phyloP scores from a whole-genome alignment of 2,888 invertebrate species.

The Actias luna region DNA sequence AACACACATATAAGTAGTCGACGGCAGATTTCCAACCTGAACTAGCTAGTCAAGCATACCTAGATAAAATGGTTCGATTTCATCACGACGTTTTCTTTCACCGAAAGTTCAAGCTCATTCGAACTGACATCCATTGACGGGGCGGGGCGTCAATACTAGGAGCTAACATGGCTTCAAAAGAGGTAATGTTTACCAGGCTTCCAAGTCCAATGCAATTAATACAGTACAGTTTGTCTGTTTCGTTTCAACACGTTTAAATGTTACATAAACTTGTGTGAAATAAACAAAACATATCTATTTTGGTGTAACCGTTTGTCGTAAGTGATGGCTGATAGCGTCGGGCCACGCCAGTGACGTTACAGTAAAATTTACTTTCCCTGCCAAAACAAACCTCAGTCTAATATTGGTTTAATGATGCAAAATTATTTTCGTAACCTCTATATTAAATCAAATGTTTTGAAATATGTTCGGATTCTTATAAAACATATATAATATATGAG shows the following conservation, averaged over 20 bases:
- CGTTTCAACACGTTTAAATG: conserved; percentile 1
- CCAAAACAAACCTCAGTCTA: conserved; percentile 48
- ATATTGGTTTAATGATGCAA: conserved; percentile 46
- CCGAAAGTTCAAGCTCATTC: too few relatives aligned
- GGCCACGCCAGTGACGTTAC: conserved; percentile 33
- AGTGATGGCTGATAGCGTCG: conserved; percentile 14
- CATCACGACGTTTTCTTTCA: too few relatives aligned
- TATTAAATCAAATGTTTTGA: conserved; percentile 11
- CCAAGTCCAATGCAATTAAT: neutral
- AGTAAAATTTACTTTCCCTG: conserved; percentile 45
- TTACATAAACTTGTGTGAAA: conserved; percentile 4
- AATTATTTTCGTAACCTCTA: conserved; percentile 20
- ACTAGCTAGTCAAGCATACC: too few relatives aligned
- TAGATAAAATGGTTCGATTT: too few relatives aligned
- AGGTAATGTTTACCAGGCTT: neutral
- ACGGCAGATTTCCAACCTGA: too few relatives aligned
- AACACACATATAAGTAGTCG: too few relatives aligned
- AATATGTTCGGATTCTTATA: too few relatives aligned
- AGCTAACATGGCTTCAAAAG: too few relatives aligned
- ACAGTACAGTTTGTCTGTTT: neutral
- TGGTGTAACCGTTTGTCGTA: conserved; percentile 27
- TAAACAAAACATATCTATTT: conserved; percentile 21
- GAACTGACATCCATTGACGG: too few relatives aligned
- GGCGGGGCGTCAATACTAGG: too few relatives aligned
- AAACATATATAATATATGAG: too few relatives aligned